A percentile compares a stretch with the other conserved stretches of the same genome.
Conservation (phyloP, 2,113 vertebrate species). For the Megaceryle torquata region DNA sequence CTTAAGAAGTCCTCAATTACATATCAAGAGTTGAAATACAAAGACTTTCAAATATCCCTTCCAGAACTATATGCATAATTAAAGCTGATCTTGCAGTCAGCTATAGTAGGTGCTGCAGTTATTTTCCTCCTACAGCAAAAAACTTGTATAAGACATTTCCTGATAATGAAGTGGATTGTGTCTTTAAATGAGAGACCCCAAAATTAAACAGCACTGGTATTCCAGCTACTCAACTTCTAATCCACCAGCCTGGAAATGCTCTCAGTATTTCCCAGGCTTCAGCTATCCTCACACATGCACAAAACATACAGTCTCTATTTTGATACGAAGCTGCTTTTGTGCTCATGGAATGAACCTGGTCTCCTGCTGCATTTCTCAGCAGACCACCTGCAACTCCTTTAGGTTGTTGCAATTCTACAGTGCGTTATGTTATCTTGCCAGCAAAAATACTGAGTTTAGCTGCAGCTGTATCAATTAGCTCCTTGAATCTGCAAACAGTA, state of each 20-base stretch:
- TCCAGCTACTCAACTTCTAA: not conserved
- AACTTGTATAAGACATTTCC: not conserved
- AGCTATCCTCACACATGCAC: not conserved
- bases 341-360: not conserved
- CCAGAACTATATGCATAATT: not conserved
- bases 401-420: not conserved
- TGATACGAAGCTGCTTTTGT: not conserved
- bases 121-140: not conserved
- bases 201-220: not conserved
- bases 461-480: slow-evolving; percentile 72
- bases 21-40: not conserved
- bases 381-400: slow-evolving; percentile 55
- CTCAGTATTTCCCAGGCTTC: not conserved
- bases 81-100: not conserved
- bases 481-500: slow-evolving; percentile 50
- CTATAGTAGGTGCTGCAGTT: not conserved
- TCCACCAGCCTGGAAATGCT: not conserved
- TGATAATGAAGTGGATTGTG: not conserved
- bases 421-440: slow-evolving; percentile 23
- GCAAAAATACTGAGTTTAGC: slow-evolving; percentile 56
- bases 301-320: not conserved
- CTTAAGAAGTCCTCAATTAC: not conserved
- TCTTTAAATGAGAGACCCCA: not conserved
- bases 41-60: not conserved
- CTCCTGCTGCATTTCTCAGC: slow-evolving; percentile 33